These are phyloP conservation scores for Nymphalis polychloros DNA, from an alignment of 2,888 invertebrate genomes.

Conservation along the genomic window DNA sequence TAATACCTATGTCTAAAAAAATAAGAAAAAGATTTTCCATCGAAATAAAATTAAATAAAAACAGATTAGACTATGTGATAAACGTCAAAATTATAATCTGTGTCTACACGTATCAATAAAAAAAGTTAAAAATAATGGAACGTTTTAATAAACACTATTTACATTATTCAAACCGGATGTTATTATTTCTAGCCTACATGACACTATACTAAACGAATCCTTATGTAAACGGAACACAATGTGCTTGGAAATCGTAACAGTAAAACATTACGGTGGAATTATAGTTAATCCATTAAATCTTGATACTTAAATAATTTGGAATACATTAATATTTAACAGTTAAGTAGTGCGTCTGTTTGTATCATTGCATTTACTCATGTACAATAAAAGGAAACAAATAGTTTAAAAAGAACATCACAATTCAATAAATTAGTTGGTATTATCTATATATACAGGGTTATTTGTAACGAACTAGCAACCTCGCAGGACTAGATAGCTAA, in stretches of 20 bases:
- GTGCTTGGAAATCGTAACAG: neutral
- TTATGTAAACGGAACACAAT: conserved; percentile 1
- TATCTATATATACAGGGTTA: too few relatives aligned
- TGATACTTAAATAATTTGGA: neutral
- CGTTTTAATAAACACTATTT: conserved; percentile 12
- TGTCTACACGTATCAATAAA: conserved; percentile 17
- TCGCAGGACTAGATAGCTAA: too few relatives aligned
- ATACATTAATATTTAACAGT: neutral
- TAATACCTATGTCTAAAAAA: too few relatives aligned
- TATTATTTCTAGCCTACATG: conserved; percentile 28
- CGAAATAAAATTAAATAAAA: too few relatives aligned
- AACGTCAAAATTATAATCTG: conserved; percentile 1
- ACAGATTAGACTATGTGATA: too few relatives aligned
- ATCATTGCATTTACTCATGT: neutral
- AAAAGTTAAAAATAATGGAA: conserved; percentile 14
- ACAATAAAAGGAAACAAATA: neutral
- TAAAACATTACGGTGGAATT: neutral
- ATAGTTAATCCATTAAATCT: neutral
- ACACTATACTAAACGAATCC: conserved; percentile 8
- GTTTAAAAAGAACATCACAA: neutral
- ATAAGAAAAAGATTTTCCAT: neutral
- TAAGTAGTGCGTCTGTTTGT: neutral
- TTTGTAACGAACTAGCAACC: too few relatives aligned
- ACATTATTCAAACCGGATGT: conserved; percentile 12
- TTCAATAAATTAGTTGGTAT: too few relatives aligned